phyloP scores from a whole-genome alignment of 2,113 vertebrate genomes.

The Chlorodrepanis virens region DNA sequence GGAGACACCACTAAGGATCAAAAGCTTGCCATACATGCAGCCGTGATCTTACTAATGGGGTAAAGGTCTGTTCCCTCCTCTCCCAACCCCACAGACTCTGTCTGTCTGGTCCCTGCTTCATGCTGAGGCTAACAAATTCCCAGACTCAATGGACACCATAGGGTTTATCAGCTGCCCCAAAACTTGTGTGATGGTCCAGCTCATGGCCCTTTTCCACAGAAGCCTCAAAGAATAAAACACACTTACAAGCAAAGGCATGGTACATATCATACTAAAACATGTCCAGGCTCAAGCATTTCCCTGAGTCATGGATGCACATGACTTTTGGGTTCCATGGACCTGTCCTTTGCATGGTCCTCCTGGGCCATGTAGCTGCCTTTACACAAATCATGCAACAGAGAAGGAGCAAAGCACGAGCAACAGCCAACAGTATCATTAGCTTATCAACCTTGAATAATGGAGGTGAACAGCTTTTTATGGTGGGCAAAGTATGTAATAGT shows the following conservation, averaged over 20 bases:
- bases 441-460: not conserved
- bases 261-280: not conserved
- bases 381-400: accelerated
- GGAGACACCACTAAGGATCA: not conserved
- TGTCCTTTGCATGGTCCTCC: not conserved
- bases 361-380: not conserved
- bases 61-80: not conserved
- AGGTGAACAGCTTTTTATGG: conserved; percentile 6
- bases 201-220: not conserved
- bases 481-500: not conserved
- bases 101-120: not conserved
- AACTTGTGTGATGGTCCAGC: not conserved
- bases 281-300: accelerated
- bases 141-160: accelerated
- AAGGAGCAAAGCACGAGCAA: not conserved
- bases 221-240: not conserved
- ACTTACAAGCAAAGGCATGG: not conserved
- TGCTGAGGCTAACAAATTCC: not conserved
- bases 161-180: not conserved
- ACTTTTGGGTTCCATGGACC: not conserved
- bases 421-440: not conserved
- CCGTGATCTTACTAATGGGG: not conserved
- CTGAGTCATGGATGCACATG: not conserved
- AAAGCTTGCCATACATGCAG: accelerated
- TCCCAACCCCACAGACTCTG: accelerated